Evolutionary conservation across 2,888 invertebrate genomes (phyloP).

Genomic region (Diarsia brunnea): DNA sequence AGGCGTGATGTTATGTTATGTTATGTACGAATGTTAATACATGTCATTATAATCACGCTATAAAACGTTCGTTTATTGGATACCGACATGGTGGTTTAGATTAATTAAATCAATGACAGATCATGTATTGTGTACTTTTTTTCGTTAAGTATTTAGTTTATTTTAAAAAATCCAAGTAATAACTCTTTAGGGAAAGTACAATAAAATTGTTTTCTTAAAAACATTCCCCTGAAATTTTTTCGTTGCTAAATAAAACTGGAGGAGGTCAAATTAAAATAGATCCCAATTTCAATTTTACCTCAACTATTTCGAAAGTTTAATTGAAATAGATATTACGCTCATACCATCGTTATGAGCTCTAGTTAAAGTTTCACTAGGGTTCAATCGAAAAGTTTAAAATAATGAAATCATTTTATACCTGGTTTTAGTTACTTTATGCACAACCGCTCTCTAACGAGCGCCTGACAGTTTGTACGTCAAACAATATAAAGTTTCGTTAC

Average conservation of each 20-base stretch:
- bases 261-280: conserved; percentile 17
- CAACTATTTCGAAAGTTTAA: conserved; percentile 40
- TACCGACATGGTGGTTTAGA: no score
- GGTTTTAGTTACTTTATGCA: conserved; percentile 23
- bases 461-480: conserved; percentile 46
- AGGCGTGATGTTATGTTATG: no score
- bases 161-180: not conserved
- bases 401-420: conserved; percentile 28
- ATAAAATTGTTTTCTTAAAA: not conserved
- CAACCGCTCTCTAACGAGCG: conserved; percentile 40
- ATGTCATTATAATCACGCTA: not conserved
- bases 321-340: conserved; percentile 17
- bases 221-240: not conserved
- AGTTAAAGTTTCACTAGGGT: conserved; percentile 13
- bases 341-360: conserved; percentile 15
- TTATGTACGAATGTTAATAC: not conserved
- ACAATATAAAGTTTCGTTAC: conserved; percentile 53
- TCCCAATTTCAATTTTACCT: conserved; percentile 23
- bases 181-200: not conserved
- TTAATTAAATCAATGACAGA: no score
- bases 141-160: not conserved
- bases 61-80: not conserved
- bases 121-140: not conserved
- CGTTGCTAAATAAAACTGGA: conserved; percentile 7
- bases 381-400: conserved; percentile 37